These are phyloP conservation scores for Machimus rusticus DNA, from an alignment of 2,888 invertebrate genomes.

Conservation along the genomic window DNA sequence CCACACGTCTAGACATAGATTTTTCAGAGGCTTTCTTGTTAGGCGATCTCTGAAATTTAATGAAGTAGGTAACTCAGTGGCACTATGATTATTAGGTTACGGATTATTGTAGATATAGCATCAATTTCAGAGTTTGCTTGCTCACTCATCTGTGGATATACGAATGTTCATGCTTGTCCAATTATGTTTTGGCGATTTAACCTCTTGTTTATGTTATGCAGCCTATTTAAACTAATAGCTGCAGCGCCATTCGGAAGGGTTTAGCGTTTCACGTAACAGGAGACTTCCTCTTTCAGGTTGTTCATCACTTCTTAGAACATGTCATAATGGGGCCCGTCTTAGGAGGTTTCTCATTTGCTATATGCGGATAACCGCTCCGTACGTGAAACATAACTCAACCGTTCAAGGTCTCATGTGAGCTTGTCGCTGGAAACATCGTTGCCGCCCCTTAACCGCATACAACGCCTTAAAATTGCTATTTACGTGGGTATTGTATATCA, in stretches of 20 bases:
- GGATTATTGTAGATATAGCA: neutral
- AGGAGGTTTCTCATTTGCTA: slow-evolving; percentile 25
- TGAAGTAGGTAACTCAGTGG: neutral
- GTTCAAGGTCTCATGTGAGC: neutral
- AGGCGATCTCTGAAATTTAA: neutral
- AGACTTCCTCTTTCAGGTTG: slow-evolving; percentile 21
- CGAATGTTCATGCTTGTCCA: neutral
- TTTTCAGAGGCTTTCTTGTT: neutral
- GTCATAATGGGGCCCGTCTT: slow-evolving; percentile 20
- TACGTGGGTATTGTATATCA: neutral
- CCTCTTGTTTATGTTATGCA: neutral
- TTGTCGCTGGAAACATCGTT: neutral
- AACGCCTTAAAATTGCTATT: slow-evolving; percentile 9
- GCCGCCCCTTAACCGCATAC: slow-evolving; percentile 28
- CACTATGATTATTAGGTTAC: neutral
- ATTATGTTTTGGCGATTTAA: neutral
- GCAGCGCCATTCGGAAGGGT: neutral
- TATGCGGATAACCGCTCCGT: slow-evolving; percentile 13
- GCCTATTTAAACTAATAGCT: neutral
- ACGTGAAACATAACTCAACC: slow-evolving; percentile 28
- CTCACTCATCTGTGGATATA: neutral
- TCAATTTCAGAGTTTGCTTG: neutral
- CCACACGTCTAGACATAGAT: too few relatives aligned
- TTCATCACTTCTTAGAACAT: slow-evolving; percentile 15
- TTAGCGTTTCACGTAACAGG: slow-evolving; percentile 19